Evolutionary conservation across 1,140 invertebrate species (phyloP), one percentile per base, ranked within the genome.

Genomic region (Anadara kagoshimensis): DNA sequence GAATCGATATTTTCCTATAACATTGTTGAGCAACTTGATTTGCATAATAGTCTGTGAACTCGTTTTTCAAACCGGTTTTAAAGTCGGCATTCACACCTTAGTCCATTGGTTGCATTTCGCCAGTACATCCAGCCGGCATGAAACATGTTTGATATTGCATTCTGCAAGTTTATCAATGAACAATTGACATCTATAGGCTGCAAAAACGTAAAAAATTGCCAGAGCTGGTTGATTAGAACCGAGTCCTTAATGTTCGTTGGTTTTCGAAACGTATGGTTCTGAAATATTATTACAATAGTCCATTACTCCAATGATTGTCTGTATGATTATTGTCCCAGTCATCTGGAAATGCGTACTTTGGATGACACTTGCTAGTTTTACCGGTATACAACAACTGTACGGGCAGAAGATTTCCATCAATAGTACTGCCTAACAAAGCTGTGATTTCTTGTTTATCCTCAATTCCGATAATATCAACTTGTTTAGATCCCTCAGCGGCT

Each of bases 391-490:
- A 49, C 12, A 73, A 36, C 45, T 73, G 63, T 2, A 43, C 56
- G 18, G 62, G 57, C 22, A 74, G n/a, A 43, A 56, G 53, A 18
- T 7, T 24, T 11, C 61, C 61, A 63, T 24, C 20, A 12, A 49
- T 43, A 61, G 63, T 59, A n/a, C 54, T 43, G 8, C 47, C 47
- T 8, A 69, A 26, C 22, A 69, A 18, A 4, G 51, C 65, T 16
- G 65, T 74, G 18, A 74, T 74, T 49, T 74, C 43, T 18, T 59
- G 72, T 24, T 74, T 74, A 26, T 69, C 72, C 29, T 74, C 59
- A 12, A 44, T 36, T n/a, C 59, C 72, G 1, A 44, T 43, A 5
- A 73, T 73, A 45, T 29, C 49, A 5, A 73, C 54, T 36, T 61
- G 63, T 43, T 58, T 67, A 0, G 54, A 51, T 2, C 56, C 67